Conservation (phyloP, 2,113 vertebrate species). For the Paramormyrops kingsleyae region DNA sequence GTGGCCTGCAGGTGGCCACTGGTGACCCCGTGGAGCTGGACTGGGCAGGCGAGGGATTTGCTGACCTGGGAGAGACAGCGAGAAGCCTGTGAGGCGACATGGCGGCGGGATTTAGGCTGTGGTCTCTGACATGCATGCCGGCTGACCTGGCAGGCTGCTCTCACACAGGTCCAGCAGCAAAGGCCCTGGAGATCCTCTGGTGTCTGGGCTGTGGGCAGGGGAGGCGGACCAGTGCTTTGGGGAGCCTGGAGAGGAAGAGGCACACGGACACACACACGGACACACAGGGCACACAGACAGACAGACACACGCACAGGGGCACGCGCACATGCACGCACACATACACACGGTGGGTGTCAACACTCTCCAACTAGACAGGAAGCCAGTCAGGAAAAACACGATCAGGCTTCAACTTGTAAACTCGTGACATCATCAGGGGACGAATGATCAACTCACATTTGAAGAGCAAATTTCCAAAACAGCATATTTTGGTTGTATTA, state of each 20-base stretch:
- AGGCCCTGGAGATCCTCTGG: slow-evolving; percentile 40
- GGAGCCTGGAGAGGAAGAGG: slow-evolving; percentile 8
- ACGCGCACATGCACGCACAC: not conserved
- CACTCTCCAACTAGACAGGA: not conserved
- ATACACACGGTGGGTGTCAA: not conserved
- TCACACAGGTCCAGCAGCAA: slow-evolving; percentile 68
- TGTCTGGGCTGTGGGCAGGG: slow-evolving; percentile 26
- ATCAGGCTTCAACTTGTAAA: not conserved
- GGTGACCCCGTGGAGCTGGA: slow-evolving; percentile 53
- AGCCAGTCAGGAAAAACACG: not conserved
- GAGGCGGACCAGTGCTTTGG: slow-evolving; percentile 11
- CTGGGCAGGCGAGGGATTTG: slow-evolving; percentile 50
- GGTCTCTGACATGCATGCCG: not conserved
- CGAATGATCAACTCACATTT: not conserved
- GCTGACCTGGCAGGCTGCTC: slow-evolving; percentile 70
- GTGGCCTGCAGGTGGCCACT: slow-evolving; percentile 33
- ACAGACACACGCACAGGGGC: not conserved
- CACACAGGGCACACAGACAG: not conserved
- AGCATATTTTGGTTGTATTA: not conserved
- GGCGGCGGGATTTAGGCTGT: not conserved
- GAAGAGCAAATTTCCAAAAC: not conserved
- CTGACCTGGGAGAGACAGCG: slow-evolving; percentile 46
- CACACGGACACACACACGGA: slow-evolving; percentile 7
- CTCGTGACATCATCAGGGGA: not conserved
- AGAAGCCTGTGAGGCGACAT: not conserved